phyloP scores from a whole-genome alignment of 2,888 invertebrate genomes.

The Orthonevra nobilis region DNA sequence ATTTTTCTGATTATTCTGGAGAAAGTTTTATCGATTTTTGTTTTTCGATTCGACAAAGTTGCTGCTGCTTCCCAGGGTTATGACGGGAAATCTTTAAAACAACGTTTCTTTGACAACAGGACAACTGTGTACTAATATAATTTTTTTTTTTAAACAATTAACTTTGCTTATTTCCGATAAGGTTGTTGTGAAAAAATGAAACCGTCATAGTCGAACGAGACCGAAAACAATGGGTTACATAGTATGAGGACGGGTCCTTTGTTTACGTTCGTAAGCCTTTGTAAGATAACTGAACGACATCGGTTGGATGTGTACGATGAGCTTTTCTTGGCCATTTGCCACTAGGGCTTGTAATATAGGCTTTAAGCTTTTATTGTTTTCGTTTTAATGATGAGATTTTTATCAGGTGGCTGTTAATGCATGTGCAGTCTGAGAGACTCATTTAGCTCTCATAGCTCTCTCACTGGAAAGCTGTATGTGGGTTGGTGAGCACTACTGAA shows the following conservation, averaged over 20 bases:
- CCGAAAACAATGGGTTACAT: slow-evolving; percentile 32
- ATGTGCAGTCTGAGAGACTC: no score
- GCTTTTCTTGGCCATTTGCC: slow-evolving; percentile 51
- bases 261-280: slow-evolving; percentile 55
- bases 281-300: slow-evolving; percentile 41
- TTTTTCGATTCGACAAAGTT: slow-evolving; percentile 1
- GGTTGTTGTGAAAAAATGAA: neutral
- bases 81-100: neutral
- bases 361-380: slow-evolving; percentile 30
- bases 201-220: slow-evolving; percentile 15
- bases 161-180: slow-evolving; percentile 1
- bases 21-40: slow-evolving; percentile 47
- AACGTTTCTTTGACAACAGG: slow-evolving; percentile 5
- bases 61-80: neutral
- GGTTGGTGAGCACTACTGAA: no score
- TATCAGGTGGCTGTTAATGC: slow-evolving; percentile 15
- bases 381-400: slow-evolving; percentile 21
- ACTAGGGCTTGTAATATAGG: slow-evolving; percentile 9
- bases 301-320: slow-evolving; percentile 30
- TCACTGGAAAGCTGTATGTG: no score
- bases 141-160: slow-evolving; percentile 22
- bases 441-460: no score
- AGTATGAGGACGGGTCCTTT: slow-evolving; percentile 44
- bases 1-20: slow-evolving; percentile 22
- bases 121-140: neutral